Evolutionary conservation across 2,888 invertebrate species (phyloP), one percentile per base, ranked within the genome.

Genomic region (Drosophila kokeensis): DNA sequence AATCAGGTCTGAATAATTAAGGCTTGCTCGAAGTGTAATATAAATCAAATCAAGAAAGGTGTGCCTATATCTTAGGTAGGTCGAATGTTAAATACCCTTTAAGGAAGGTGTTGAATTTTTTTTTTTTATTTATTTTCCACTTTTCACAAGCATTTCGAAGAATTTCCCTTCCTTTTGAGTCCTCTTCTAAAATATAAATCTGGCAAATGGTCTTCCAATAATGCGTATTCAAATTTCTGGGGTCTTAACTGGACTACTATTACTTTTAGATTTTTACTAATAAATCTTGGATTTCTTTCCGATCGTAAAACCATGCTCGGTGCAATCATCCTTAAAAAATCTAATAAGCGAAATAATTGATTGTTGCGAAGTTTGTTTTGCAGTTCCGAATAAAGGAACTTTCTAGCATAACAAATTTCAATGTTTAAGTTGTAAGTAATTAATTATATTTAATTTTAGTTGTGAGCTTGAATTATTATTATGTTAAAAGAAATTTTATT

Each of bases 31-130:
- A 45, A 15, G 15, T 21, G 13, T 13, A 21, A 30, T 13, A 52
- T 30, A 15, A 8, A 21, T 21, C 4, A n/a, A 30, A 4, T 13
- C 30, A 7, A 8, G 24, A 15, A 15, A 45, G 15, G 8, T 4
- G 27, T 24, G 8, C 8, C 0, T 4, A 4, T 15, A 27, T 4
- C 2, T 1, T 2, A 8, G 45, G 4, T 15, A 8, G 15, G 2
- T 4, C 45, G 4, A 24, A 15, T 24, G 15, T 8, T 24, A 4
- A 15, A 24, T 8, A 45, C 45, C 24, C 8, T 15, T 45, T 45
- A 15, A 13, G 7, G 4, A 15, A 0, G 4, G 2, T 4, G 1
- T 13, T 4, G 24, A 7, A 1, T 0, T 7, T 13, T 10, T 1
- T 15, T 4, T 7, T 1, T 8, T 2, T 8, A 21, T 21, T 8